Evolutionary conservation across 2,113 vertebrate genomes (phyloP), one percentile per base, ranked within the genome.

Genomic region (Salvelinus alpinus): DNA sequence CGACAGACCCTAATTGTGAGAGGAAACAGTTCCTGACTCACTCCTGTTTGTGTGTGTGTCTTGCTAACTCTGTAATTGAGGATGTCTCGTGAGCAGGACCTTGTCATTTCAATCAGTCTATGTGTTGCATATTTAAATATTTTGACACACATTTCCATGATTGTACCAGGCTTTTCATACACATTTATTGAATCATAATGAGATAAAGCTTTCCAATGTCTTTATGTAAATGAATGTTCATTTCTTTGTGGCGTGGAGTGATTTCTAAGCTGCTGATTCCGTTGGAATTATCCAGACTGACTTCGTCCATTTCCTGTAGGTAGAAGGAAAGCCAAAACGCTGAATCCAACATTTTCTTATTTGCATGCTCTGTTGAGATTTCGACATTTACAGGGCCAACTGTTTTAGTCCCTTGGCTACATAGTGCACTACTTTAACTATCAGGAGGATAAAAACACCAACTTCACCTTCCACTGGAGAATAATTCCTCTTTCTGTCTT

Each of bases 201-300:
- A 86, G 77, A 87, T 87, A 79, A 88, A 87, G 79, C 81, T 74
- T 70, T 47, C 22, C 22, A 25, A 70, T 70, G 44, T 70, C 44
- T 69, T 69, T 70, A 70, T 70, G 68, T 24, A 70, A 24, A 77
- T 71, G 1, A 27, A 64, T 48, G 59, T 77, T 22, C 3, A 54
- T 54, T 54, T 60, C 4, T 69, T 44, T 31, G 18, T 69, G 66
- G 18, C 29, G 5, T 44, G 31, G 8, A n/a, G 66, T 69, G 80
- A 86, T 87, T 87, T 88, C 78, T 84, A 86, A 86, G 82, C 82
- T 82, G 80, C 87, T 86, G 85, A 82, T 85, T 82, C 82, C n/a
- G 67, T 83, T 86, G 82, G 77, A 91, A 87, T 80, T 84, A 77
- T 81, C 51, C 62, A 77, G 76, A 71, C 60, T 65, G 83, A 78